Base-by-base conservation (phyloP, 2,888 invertebrate genomes). In the Mimas tiliae region DNA sequence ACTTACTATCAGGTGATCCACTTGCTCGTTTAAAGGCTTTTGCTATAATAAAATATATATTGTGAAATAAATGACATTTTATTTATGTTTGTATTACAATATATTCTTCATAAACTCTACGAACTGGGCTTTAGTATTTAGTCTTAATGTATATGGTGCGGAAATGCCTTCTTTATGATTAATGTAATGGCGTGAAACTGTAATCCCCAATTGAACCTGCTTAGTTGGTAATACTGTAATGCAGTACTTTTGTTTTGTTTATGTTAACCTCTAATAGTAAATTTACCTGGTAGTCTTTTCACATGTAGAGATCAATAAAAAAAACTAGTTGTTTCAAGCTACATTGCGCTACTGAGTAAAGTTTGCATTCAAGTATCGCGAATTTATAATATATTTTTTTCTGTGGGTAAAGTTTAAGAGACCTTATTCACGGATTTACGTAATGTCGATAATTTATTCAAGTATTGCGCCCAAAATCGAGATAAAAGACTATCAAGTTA, bases 101-200 rank as follows among this genome's bases (percentile, higher is more conserved):
- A n/a, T 50, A 50, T 50, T 45, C 51, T 34, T 64, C 48, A 9
- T 16, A 0, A 19, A 27, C 14, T 47, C 12, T 33, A 42, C 14
- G 14, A 48, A 50, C n/a, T 47, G 58, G 58, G 65, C 45, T 64
- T 42, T 7, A 34, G 47, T 64, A 51, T 51, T 62, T 62, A 45
- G 55, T 50, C 55, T 34, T 55, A 38, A 38, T 53, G 45, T 65
- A 47, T 33, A 52, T 34, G 45, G 21, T 58, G 27, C 33, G 47
- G 19, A 33, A 48, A 53, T 45, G 42, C 45, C 47, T 47, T 47
- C 48, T 12, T 53, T 65, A 58, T 78, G 72, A 68, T 68, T 75
- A 76, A 75, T 79, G 76, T 74, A 70, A 76, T 79, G 77, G 81
- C 80, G 77, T 81, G 80, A 75, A 78, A 70, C 58, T 74, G 70